Conservation (phyloP, 2,888 invertebrate genomes). For the Drosophila monieri region DNA sequence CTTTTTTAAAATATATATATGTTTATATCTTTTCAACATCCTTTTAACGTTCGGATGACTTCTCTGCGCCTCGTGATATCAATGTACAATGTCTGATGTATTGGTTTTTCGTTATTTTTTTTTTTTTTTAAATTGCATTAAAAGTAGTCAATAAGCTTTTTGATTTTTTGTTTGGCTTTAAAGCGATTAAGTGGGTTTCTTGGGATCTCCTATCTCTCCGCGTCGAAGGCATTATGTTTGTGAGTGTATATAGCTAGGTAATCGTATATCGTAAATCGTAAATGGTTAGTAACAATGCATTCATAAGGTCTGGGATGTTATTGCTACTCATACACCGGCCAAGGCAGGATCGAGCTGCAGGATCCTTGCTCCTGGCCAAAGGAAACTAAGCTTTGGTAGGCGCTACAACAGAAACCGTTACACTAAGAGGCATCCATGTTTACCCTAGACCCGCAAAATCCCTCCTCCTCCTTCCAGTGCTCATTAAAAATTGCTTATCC, state of each 20-base stretch:
- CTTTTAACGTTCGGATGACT: background rate
- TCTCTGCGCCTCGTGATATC: slow-evolving; percentile 22
- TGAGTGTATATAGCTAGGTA: slow-evolving; percentile 46
- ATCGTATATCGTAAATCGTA: slow-evolving; percentile 18
- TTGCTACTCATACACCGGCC: slow-evolving; percentile 52
- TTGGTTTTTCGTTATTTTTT: slow-evolving; percentile 11
- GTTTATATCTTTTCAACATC: slow-evolving; percentile 12
- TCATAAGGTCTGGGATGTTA: slow-evolving; percentile 40
- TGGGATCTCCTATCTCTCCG: slow-evolving; percentile 42
- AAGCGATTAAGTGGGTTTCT: slow-evolving; percentile 69
- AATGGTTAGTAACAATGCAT: slow-evolving; percentile 48
- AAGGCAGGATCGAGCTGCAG: slow-evolving; percentile 5
- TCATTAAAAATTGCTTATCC: slow-evolving; percentile 67
- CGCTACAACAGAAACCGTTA: slow-evolving; percentile 74
- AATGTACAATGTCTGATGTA: slow-evolving; percentile 29
- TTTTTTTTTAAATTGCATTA: slow-evolving; percentile 26
- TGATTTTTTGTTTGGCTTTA: slow-evolving; percentile 68
- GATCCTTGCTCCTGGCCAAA: slow-evolving; percentile 21
- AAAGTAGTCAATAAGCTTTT: slow-evolving; percentile 65
- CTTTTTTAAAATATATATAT: slow-evolving; percentile 41
- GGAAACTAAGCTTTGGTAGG: slow-evolving; percentile 56
- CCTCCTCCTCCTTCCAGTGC: slow-evolving; percentile 33
- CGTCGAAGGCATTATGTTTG: slow-evolving; percentile 63
- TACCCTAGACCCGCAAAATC: slow-evolving; percentile 61
- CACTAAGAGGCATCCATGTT: slow-evolving; percentile 72